Evolutionary conservation across 2,113 vertebrate genomes (phyloP).

Genomic region (Nipponia nippon): DNA sequence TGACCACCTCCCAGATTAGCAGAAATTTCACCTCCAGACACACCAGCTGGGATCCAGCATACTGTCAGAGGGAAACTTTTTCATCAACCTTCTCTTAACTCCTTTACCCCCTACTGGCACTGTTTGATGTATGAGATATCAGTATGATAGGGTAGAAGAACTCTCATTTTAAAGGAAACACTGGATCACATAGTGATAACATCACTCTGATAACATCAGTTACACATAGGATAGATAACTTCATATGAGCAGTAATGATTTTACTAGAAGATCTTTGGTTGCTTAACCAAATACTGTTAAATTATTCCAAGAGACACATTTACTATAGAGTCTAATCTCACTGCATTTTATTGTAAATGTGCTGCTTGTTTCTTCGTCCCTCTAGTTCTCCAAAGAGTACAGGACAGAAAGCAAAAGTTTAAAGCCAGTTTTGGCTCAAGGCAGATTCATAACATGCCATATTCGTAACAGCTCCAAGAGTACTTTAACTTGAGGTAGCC

Average conservation of each 20-base stretch:
- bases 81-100: background rate
- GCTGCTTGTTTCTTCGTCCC: background rate
- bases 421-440: background rate
- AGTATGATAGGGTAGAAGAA: background rate
- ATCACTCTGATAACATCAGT: background rate
- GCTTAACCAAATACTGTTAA: background rate
- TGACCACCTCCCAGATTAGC: background rate
- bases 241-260: background rate
- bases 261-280: background rate
- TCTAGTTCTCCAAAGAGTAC: background rate
- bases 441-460: background rate
- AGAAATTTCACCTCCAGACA: background rate
- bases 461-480: background rate
- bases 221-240: background rate
- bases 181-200: background rate
- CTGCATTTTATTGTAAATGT: background rate
- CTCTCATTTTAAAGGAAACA: background rate
- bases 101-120: background rate
- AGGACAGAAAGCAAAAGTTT: background rate
- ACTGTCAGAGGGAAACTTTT: background rate
- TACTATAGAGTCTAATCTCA: background rate
- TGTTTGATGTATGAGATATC: background rate
- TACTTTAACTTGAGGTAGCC: background rate
- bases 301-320: background rate
- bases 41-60: background rate